Conservation (phyloP, 2,888 invertebrate species). For the Ophonus ardosiacus region DNA sequence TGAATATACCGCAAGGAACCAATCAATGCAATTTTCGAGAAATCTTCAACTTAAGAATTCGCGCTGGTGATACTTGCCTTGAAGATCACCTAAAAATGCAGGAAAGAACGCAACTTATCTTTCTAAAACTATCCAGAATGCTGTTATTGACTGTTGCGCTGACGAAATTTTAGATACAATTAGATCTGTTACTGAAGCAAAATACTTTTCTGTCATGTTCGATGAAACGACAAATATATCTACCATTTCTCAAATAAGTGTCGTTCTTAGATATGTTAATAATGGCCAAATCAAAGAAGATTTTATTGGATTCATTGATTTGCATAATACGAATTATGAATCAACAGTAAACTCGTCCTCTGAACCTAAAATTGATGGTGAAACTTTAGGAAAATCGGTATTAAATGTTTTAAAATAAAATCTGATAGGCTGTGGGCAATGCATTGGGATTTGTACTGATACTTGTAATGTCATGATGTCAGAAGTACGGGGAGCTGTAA, state of each 20-base stretch:
- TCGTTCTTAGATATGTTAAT: not conserved
- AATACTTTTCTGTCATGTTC: not conserved
- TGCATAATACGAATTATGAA: not conserved
- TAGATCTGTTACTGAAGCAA: not conserved
- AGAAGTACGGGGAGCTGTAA: not conserved
- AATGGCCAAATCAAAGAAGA: not conserved
- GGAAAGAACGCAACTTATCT: not conserved
- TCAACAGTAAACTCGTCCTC: not conserved
- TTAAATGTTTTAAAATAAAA: not conserved
- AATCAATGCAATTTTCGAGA: not conserved
- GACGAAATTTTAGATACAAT: not conserved
- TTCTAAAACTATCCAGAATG: constrained; percentile 8
- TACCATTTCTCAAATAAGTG: not conserved
- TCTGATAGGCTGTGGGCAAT: not conserved
- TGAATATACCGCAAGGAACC: not conserved
- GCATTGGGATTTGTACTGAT: not conserved
- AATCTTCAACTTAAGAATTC: not conserved
- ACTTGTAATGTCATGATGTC: not conserved
- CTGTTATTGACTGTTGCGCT: not conserved
- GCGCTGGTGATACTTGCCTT: not conserved
- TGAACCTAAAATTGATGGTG: not conserved
- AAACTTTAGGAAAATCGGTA: not conserved
- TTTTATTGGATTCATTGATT: not conserved
- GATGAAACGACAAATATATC: not conserved
- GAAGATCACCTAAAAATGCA: not conserved